Evolutionary conservation across 1,140 invertebrate species (phyloP), one percentile per base, ranked within the genome.

Genomic region (Drosophila lowei): DNA sequence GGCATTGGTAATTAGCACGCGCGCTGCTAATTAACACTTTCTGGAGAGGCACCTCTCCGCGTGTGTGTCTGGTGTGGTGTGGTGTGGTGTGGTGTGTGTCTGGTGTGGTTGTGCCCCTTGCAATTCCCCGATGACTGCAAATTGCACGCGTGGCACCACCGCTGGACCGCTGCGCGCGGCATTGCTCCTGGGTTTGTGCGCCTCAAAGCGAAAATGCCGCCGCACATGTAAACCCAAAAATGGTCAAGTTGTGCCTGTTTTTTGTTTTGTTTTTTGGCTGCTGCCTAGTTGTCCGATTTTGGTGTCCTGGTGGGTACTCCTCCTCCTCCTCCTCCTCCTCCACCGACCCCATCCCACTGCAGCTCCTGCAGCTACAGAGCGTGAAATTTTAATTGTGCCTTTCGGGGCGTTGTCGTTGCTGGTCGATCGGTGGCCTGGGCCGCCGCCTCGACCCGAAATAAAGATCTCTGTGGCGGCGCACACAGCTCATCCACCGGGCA

Each of bases 321-420:
- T 47, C 15, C 44, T 30, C 44, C 25, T 13, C 30, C 30, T 11
- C 23, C n/a, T n/a, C n/a, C n/a, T 28, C 9, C 16, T 34, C 11
- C 44, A 38, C 15, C n/a, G 30, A 34, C 34, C 25, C 18, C 41
- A 23, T 16, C 34, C 50, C 8, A n/a, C 23, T 5, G 30, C 15
- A 42, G 47, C 38, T 52, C 52, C 56, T 30, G 58, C 38, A 25
- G 21, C 25, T 21, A 59, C 62, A 72, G 63, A 85, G 83, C 83
- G 83, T 86, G 78, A 86, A 86, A 86, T 86, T 86, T 86, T 86
- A 86, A 86, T 86, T 86, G 83, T 83, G 83, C 60, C 83, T 86
- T 86, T 88, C 83, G 83, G 83, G 83, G 83, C 83, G 83, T 86
- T 72, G 81, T 81, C 83, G 71, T 67, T 62, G 34, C 68, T 53